Evolutionary conservation across 1,140 invertebrate species (phyloP).

Genomic region (Thaumetopoea pityocampa): DNA sequence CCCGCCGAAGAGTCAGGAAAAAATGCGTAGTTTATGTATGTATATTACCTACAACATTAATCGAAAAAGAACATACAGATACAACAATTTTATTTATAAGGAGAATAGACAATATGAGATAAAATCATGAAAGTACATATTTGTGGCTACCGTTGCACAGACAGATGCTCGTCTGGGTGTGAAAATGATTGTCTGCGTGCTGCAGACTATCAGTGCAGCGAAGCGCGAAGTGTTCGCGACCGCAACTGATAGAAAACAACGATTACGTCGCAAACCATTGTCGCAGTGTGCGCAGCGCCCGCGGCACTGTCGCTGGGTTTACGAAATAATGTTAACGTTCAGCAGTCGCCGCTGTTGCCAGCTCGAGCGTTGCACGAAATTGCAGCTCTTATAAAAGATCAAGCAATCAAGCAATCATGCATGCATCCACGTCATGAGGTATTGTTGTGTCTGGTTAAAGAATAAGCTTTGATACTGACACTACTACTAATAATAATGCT

Average conservation of each 20-base stretch:
- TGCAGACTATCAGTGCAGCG: constrained; percentile 40
- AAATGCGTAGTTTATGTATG: too few species aligned
- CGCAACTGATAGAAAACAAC: constrained; percentile 69
- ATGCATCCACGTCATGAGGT: not conserved
- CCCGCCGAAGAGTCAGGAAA: too few species aligned
- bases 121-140: too few species aligned
- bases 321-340: constrained; percentile 59
- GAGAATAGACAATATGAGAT: too few species aligned
- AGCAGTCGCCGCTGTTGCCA: constrained; percentile 44
- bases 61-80: too few species aligned
- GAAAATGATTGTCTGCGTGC: constrained; percentile 6
- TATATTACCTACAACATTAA: too few species aligned
- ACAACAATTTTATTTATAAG: too few species aligned
- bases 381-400: constrained; percentile 26
- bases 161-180: constrained; percentile 1
- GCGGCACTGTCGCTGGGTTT: constrained; percentile 68
- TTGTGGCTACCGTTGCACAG: too few species aligned
- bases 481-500: too few species aligned
- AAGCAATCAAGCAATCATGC: constrained; percentile 18
- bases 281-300: constrained; percentile 61
- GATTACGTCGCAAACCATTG: constrained; percentile 64
- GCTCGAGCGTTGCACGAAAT: constrained; percentile 51
- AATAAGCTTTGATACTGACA: too few species aligned
- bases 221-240: constrained; percentile 59
- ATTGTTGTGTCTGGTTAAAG: not conserved